Conservation (phyloP, 2,888 invertebrate species). For the Timema podura region DNA sequence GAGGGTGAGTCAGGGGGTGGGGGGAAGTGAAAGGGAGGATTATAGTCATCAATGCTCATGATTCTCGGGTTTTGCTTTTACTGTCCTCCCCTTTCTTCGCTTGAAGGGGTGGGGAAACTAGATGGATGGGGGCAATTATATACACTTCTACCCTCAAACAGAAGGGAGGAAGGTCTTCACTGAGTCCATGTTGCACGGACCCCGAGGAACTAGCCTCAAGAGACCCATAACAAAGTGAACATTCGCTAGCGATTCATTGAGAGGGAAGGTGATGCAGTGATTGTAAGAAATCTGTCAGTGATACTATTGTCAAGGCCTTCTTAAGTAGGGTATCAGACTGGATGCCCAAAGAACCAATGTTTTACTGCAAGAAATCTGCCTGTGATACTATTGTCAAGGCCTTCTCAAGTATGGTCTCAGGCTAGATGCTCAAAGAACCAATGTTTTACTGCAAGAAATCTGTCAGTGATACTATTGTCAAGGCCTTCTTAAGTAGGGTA, state of each 20-base stretch:
- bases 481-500: no score
- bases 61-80: constrained; percentile 21
- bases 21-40: constrained; percentile 17
- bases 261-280: no score
- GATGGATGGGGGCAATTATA: background rate
- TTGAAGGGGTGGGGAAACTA: constrained; percentile 1
- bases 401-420: no score
- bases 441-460: no score
- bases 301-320: no score
- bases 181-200: background rate
- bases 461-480: no score
- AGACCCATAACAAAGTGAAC: constrained; percentile 27
- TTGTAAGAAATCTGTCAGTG: no score
- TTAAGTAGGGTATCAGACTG: no score
- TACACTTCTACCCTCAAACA: background rate
- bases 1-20: constrained; percentile 13
- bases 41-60: constrained; percentile 23
- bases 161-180: background rate
- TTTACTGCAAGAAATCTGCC: no score
- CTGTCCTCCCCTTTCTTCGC: background rate
- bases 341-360: no score
- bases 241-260: constrained; percentile 23
- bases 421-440: no score
- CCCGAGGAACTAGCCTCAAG: constrained; percentile 16
- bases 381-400: no score